Evolutionary conservation across 1,140 invertebrate species (phyloP).

Genomic region (Coelopa frigida): DNA sequence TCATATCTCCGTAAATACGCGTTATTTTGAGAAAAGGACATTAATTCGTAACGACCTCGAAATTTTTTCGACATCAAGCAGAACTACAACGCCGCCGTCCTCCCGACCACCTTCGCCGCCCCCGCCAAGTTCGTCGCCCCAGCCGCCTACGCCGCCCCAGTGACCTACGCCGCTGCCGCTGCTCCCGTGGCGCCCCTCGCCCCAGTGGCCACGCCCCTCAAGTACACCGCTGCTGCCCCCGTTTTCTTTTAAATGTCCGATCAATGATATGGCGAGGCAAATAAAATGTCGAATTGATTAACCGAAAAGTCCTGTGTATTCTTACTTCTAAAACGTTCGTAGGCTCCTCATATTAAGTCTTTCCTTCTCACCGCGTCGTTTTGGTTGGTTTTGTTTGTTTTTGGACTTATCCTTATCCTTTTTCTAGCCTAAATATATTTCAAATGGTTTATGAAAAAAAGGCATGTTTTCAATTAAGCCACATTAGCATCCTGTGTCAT

Average conservation of each 20-base stretch:
- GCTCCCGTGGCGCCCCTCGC: constrained; percentile 4
- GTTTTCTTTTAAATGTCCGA: constrained; percentile 8
- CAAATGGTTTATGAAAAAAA: too few relatives aligned
- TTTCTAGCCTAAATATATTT: too few relatives aligned
- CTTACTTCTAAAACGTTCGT: not conserved
- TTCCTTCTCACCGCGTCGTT: not conserved
- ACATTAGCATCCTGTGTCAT: too few relatives aligned
- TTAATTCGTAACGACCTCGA: too few relatives aligned
- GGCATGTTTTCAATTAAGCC: too few relatives aligned
- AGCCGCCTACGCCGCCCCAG: constrained; percentile 4
- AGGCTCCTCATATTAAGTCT: not conserved
- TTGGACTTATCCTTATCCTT: too few relatives aligned
- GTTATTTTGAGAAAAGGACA: too few relatives aligned
- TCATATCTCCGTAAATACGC: too few relatives aligned
- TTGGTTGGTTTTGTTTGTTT: too few relatives aligned
- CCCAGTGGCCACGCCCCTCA: constrained; percentile 2
- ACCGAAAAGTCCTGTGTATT: not conserved
- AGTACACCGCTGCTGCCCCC: constrained; percentile 6
- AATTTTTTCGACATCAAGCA: constrained; percentile 9
- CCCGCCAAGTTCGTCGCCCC: too few relatives aligned
- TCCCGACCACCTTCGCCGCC: constrained; percentile 7
- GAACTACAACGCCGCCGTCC: constrained; percentile 7
- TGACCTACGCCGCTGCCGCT: not conserved
- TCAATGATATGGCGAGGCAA: not conserved
- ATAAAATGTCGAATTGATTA: not conserved